Evolutionary conservation across 2,888 invertebrate species (phyloP), one percentile per base, ranked within the genome.

Genomic region (Teleogryllus oceanicus): DNA sequence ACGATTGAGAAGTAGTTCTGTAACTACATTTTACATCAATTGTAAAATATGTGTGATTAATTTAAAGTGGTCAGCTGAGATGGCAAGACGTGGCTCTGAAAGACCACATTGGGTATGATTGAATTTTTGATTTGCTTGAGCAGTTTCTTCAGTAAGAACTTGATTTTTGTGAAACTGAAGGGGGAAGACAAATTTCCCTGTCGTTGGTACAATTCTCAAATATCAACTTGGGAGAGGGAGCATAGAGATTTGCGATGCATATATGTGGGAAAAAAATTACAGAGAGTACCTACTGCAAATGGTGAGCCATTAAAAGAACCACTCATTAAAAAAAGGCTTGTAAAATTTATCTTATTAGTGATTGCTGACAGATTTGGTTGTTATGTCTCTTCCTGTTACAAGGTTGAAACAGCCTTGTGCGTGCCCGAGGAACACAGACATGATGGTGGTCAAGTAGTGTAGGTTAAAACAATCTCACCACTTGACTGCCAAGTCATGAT

Each of bases 1-100:
- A 62, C 10, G 62, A 62, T 62, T 62, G 62, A 62, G 62, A 62
- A 62, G 62, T 62, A 62, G 62, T 62, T 62, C 13, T 62, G 62
- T 62, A 62, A 62, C 62, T 62, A 62, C 62, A 62, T 18, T 62
- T 62, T 62, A 62, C 62, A 62, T 62, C 16, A 13, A 62, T 18
- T 62, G 16, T 62, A 62, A 62, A 62, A 62, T 62, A 62, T n/a
- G n/a, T 62, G 62, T 62, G n/a, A 18, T 62, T 62, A 62, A 62
- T 62, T 62, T 62, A 62, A 62, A n/a, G n/a, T 62, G 62, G 62
- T 62, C n/a, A 62, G 62, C 62, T 62, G 62, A 62, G 62, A 62
- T n/a, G n/a, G n/a, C n/a, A n/a, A 18, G 62, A 62, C 62, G n/a
- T 13, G 62, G 62, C 62, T 62, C 62, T 18, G 62, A 62, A 62